Conservation (phyloP, 2,888 invertebrate species). For the Leptinotarsa haldemani region DNA sequence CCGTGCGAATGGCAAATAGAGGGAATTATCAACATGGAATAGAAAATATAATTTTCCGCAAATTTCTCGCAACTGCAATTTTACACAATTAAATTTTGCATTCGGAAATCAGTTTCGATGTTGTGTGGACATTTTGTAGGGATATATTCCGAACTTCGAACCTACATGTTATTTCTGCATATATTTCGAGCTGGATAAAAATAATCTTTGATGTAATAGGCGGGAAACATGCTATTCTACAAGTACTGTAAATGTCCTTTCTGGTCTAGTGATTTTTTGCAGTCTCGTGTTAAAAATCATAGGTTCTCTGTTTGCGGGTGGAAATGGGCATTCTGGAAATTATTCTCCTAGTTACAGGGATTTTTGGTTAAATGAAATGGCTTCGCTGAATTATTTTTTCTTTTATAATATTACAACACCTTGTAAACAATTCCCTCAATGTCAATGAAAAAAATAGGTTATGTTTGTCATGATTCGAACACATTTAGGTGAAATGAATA, state of each 20-base stretch:
- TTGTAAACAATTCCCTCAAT: too few species aligned
- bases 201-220: slow-evolving; percentile 62
- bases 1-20: slow-evolving; percentile 46
- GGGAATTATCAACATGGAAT: slow-evolving; percentile 45
- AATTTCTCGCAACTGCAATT: slow-evolving; percentile 55
- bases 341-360: not conserved
- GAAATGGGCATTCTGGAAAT: not conserved
- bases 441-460: too few species aligned
- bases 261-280: slow-evolving; percentile 5
- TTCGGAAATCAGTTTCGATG: slow-evolving; percentile 55
- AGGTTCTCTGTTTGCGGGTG: not conserved
- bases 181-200: slow-evolving; percentile 61
- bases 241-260: slow-evolving; percentile 33
- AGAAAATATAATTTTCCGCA: slow-evolving; percentile 54
- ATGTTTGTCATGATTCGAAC: too few species aligned
- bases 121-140: slow-evolving; percentile 30
- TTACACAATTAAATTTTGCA: slow-evolving; percentile 51
- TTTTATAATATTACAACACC: too few species aligned
- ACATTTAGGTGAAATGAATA: too few species aligned
- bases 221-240: slow-evolving; percentile 61
- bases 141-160: slow-evolving; percentile 42
- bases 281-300: not conserved
- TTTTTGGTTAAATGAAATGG: too few species aligned
- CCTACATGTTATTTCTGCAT: slow-evolving; percentile 54
- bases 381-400: too few species aligned